These are phyloP conservation scores for Regulus satrapa DNA, from an alignment of 2,113 vertebrate species.

Conservation along the genomic window DNA sequence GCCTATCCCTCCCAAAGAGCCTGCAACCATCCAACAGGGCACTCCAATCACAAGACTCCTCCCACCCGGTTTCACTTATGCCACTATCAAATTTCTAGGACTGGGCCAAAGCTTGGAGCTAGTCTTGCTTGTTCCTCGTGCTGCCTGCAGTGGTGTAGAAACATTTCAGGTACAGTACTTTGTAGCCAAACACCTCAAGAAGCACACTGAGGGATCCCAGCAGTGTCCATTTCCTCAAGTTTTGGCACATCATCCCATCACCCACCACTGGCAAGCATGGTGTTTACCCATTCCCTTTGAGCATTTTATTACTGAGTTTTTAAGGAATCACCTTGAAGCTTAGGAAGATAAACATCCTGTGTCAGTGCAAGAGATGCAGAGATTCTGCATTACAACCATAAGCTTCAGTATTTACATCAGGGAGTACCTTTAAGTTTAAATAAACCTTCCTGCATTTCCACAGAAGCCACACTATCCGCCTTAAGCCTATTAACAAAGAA, in stretches of 20 bases:
- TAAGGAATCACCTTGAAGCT: not conserved
- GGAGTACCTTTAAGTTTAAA: not conserved
- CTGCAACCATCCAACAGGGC: not conserved
- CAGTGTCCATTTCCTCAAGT: not conserved
- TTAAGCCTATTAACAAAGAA: not conserved
- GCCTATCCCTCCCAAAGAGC: not conserved
- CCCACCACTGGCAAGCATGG: not conserved
- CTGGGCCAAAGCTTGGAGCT: not conserved
- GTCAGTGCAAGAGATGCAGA: not conserved
- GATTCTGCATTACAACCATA: not conserved
- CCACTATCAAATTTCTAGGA: not conserved
- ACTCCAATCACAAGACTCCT: not conserved
- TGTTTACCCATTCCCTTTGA: not conserved
- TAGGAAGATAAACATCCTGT: not conserved
- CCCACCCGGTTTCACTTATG: not conserved
- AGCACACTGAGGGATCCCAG: not conserved
- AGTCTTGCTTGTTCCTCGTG: not conserved
- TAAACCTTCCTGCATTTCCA: not conserved
- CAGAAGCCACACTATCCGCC: not conserved
- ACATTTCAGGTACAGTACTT: not conserved
- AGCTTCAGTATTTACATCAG: not conserved
- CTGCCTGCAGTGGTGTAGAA: not conserved
- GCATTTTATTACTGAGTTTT: not conserved
- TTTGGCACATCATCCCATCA: not conserved
- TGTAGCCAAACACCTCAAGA: not conserved